These are phyloP conservation scores for Toxostoma redivivum DNA, from an alignment of 2,113 vertebrate species.

Conservation along the genomic window DNA sequence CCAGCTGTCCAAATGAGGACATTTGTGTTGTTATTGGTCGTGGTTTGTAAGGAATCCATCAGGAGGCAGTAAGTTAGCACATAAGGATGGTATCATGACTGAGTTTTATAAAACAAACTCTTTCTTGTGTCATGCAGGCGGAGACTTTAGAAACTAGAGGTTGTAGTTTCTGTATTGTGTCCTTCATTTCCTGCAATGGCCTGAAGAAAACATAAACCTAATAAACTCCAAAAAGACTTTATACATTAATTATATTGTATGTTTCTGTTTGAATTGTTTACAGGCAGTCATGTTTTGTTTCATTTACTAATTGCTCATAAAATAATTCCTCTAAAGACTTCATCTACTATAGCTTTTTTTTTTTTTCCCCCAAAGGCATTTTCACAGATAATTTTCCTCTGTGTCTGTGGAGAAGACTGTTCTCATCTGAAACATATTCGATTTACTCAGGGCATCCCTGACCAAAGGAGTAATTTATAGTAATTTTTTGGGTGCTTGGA, in stretches of 20 bases:
- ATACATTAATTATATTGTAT: not conserved
- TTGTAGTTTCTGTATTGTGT: not conserved
- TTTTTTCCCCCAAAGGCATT: not conserved
- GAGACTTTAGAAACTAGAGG: not conserved
- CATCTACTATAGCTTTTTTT: not conserved
- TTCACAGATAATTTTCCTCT: not conserved
- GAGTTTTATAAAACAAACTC: not conserved
- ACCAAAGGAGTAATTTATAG: not conserved
- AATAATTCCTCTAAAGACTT: not conserved
- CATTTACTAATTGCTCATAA: not conserved
- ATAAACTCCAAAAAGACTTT: not conserved
- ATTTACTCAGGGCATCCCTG: not conserved
- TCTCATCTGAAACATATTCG: not conserved
- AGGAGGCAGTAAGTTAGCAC: not conserved
- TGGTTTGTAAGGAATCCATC: not conserved
- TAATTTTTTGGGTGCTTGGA: not conserved
- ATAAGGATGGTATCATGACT: not conserved
- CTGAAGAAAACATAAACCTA: not conserved
- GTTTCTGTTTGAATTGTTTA: not conserved
- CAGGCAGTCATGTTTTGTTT: not conserved
- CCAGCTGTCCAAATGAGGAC: not conserved
- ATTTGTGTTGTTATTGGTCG: not conserved
- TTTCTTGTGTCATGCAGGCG: not conserved
- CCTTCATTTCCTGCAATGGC: not conserved
- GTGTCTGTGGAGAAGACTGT: not conserved